phyloP scores from a whole-genome alignment of 2,797 vertebrate genomes.

The Pipistrellus pipistrellus region DNA sequence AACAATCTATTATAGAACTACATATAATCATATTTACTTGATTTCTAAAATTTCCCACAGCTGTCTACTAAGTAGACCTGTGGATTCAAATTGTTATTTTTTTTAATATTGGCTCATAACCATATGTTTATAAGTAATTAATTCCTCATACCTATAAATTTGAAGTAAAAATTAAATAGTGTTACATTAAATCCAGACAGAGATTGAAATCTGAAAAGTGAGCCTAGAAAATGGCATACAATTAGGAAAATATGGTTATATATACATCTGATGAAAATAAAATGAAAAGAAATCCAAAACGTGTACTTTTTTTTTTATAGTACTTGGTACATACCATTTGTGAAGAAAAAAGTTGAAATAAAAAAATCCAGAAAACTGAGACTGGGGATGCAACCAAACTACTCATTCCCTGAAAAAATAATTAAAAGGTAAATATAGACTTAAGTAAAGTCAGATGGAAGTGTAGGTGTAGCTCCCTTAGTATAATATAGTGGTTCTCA shows the following conservation, averaged over 20 bases:
- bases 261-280: neutral
- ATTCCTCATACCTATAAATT: neutral
- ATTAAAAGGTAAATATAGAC: neutral
- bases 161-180: constrained; percentile 15
- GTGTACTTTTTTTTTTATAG: neutral
- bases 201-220: neutral
- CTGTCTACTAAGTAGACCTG: neutral
- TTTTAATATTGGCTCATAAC: neutral
- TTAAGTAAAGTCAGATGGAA: neutral
- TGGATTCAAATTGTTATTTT: constrained; percentile 23
- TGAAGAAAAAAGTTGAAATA: neutral
- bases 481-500: too few species aligned
- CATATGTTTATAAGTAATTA: neutral
- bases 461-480: neutral
- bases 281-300: neutral
- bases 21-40: constrained; percentile 22
- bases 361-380: neutral
- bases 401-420: neutral
- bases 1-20: neutral
- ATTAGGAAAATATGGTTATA: neutral
- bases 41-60: constrained; percentile 8
- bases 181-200: neutral
- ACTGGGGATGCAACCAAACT: neutral
- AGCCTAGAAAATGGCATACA: neutral
- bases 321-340: neutral